Evolutionary conservation across 2,888 invertebrate species (phyloP).

Genomic region (Orthosia gothica): DNA sequence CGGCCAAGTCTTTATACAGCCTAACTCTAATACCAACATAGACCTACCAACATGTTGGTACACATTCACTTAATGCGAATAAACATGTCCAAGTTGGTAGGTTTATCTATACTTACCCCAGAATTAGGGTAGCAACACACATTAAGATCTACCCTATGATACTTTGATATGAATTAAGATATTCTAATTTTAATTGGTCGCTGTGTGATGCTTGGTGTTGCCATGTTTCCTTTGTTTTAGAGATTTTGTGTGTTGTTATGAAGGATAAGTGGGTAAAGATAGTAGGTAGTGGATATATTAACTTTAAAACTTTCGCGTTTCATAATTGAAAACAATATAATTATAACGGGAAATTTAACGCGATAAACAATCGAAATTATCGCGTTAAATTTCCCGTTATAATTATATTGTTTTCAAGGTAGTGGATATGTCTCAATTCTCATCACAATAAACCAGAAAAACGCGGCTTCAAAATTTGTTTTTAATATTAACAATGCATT

Average conservation of each 20-base stretch:
- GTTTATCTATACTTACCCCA: conserved; percentile 87
- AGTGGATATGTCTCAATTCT: neutral
- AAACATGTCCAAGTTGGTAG: conserved; percentile 86
- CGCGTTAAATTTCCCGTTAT: too few species aligned
- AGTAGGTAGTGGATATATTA: neutral
- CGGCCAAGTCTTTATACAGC: too few species aligned
- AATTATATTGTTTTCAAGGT: too few species aligned
- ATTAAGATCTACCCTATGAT: conserved; percentile 91
- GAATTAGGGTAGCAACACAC: conserved; percentile 90
- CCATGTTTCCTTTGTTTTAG: conserved; percentile 69
- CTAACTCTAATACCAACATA: conserved; percentile 29
- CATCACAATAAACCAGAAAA: neutral
- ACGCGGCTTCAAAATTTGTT: neutral
- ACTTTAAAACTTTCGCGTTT: too few species aligned
- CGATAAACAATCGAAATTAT: too few species aligned
- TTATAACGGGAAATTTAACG: too few species aligned
- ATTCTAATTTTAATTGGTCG: conserved; percentile 93
- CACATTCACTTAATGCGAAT: conserved; percentile 87
- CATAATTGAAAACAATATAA: too few species aligned
- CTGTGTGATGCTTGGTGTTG: conserved; percentile 71
- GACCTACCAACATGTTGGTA: conserved; percentile 45
- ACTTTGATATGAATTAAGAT: conserved; percentile 94
- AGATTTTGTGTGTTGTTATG: conserved; percentile 39
- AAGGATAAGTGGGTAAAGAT: neutral
- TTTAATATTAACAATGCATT: neutral